Conservation (phyloP, 2,888 invertebrate genomes). For the Prenolepis imparis region DNA sequence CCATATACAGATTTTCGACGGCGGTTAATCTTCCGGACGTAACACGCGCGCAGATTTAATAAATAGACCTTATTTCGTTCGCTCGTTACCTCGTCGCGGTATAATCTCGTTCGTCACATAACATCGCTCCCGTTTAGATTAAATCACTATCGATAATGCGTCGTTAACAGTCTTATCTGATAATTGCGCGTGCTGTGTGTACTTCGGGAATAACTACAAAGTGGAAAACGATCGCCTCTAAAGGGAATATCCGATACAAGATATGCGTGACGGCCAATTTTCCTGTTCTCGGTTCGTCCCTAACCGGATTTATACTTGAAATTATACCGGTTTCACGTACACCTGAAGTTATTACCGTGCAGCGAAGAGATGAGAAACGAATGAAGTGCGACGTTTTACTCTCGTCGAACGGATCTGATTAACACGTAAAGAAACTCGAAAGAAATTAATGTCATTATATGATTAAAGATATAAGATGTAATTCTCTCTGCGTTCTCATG, state of each 20-base stretch:
- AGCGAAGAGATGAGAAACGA: constrained; percentile 10
- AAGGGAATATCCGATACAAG: constrained; percentile 44
- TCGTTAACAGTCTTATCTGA: constrained; percentile 45
- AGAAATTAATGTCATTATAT: constrained; percentile 36
- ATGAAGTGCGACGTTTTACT: constrained; percentile 44
- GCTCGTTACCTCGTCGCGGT: not conserved
- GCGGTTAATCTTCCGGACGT: constrained; percentile 18
- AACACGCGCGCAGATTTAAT: not conserved
- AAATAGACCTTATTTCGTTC: not conserved
- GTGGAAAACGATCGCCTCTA: constrained; percentile 50
- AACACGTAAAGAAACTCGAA: constrained; percentile 34
- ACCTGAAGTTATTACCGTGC: constrained; percentile 38
- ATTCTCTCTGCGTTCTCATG: not conserved
- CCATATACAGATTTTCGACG: constrained; percentile 53
- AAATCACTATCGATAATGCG: constrained; percentile 39
- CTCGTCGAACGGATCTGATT: constrained; percentile 31
- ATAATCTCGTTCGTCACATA: constrained; percentile 7
- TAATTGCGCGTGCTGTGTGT: constrained; percentile 47
- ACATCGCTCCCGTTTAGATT: constrained; percentile 14
- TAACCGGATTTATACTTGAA: constrained; percentile 53
- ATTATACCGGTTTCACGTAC: constrained; percentile 47
- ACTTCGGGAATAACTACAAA: constrained; percentile 36
- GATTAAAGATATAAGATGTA: not conserved
- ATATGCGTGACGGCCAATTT: constrained; percentile 48
- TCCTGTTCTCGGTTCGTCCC: constrained; percentile 47